Evolutionary conservation across 2,113 vertebrate genomes (phyloP).

Genomic region (Cichladusa arquata): DNA sequence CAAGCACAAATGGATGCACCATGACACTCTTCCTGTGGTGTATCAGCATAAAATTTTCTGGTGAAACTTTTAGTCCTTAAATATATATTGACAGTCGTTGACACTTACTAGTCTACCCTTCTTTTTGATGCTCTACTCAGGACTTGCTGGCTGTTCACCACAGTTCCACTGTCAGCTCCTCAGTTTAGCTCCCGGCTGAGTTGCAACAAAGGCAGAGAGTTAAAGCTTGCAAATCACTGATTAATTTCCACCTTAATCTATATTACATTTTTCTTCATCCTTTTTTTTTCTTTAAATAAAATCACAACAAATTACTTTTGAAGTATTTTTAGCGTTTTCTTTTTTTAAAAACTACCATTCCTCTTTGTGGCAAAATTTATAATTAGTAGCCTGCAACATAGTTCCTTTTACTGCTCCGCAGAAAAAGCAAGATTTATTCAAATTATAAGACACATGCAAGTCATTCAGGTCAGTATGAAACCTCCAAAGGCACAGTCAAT

Average conservation of each 20-base stretch:
- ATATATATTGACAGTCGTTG: not conserved
- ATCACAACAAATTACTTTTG: not conserved
- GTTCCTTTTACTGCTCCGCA: not conserved
- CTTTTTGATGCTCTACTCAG: not conserved
- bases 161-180: not conserved
- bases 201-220: not conserved
- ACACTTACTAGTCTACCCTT: not conserved
- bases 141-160: not conserved
- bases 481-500: not conserved
- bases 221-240: not conserved
- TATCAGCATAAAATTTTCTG: not conserved
- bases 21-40: not conserved
- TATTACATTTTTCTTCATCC: rapidly evolving
- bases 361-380: not conserved
- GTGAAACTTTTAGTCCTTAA: not conserved
- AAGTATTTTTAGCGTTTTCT: not conserved
- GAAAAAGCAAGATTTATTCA: not conserved
- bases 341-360: not conserved
- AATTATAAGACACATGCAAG: not conserved
- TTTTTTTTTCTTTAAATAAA: not conserved
- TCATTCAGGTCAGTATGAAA: not conserved
- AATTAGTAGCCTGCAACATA: not conserved
- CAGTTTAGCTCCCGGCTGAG: not conserved
- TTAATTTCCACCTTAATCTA: not conserved
- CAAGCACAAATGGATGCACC: not conserved